phyloP scores from a whole-genome alignment of 1,140 invertebrate genomes.

The Doryteuthis pealeii region DNA sequence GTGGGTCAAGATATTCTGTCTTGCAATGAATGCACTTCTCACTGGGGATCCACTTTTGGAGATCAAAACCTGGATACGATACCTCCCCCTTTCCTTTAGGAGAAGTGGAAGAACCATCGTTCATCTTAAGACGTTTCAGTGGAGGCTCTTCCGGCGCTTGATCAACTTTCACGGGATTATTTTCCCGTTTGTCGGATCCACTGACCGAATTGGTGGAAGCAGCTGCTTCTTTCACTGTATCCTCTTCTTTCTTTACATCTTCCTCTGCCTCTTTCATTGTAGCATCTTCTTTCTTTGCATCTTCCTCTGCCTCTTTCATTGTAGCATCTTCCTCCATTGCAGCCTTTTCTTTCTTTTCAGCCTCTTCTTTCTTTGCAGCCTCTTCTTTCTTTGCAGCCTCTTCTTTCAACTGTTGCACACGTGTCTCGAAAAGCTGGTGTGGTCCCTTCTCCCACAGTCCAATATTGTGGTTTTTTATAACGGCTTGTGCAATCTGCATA shows the following conservation, averaged over 20 bases:
- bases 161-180: neutral
- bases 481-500: slow-evolving; percentile 26
- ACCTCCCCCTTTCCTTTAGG: too few species aligned
- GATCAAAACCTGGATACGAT: slow-evolving; percentile 63
- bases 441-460: slow-evolving; percentile 31
- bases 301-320: neutral
- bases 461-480: slow-evolving; percentile 34
- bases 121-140: neutral
- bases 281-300: neutral
- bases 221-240: neutral
- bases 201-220: too few species aligned
- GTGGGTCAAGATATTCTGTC: slow-evolving; percentile 85
- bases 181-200: neutral
- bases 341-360: neutral
- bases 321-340: neutral
- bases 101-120: too few species aligned
- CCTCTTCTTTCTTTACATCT: neutral
- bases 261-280: neutral
- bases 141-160: neutral
- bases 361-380: neutral
- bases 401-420: slow-evolving; percentile 22
- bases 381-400: neutral
- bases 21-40: slow-evolving; percentile 91
- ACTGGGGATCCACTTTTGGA: slow-evolving; percentile 78
- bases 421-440: slow-evolving; percentile 22